Conservation (phyloP, 2,797 vertebrate species). For the Bothrops alternatus region DNA sequence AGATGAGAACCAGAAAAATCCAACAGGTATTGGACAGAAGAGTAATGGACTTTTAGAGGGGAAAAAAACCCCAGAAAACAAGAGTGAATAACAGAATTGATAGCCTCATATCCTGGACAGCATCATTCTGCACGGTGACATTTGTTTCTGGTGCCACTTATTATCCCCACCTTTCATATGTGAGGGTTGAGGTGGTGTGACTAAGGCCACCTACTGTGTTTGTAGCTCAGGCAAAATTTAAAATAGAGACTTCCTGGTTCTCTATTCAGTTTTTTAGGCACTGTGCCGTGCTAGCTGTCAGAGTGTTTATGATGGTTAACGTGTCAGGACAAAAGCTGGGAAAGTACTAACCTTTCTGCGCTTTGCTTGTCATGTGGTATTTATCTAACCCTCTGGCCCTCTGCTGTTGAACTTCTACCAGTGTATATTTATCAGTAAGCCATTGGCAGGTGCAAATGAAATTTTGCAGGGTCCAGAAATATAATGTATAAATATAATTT, state of each 20-base stretch:
- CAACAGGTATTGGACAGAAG: not conserved
- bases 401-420: constrained; percentile 61
- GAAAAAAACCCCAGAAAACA: no score
- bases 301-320: constrained; percentile 31
- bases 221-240: not conserved
- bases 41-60: not conserved
- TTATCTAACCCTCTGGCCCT: constrained; percentile 60
- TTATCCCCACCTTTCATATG: not conserved
- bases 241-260: constrained; percentile 5
- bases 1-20: not conserved
- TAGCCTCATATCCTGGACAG: not conserved
- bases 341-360: constrained; percentile 48
- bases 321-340: constrained; percentile 46
- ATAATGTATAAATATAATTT: constrained; percentile 40
- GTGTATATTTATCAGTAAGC: constrained; percentile 57
- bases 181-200: not conserved
- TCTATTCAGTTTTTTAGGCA: constrained; percentile 1
- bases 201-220: not conserved
- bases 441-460: constrained; percentile 62
- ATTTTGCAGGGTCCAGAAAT: constrained; percentile 52
- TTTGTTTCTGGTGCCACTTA: not conserved
- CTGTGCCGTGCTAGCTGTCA: not conserved
- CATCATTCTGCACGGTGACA: not conserved
- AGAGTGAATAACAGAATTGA: not conserved
- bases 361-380: constrained; percentile 55